These are phyloP conservation scores for Muscicapa comitata DNA, from an alignment of 2,797 vertebrate species.

Conservation along the genomic window DNA sequence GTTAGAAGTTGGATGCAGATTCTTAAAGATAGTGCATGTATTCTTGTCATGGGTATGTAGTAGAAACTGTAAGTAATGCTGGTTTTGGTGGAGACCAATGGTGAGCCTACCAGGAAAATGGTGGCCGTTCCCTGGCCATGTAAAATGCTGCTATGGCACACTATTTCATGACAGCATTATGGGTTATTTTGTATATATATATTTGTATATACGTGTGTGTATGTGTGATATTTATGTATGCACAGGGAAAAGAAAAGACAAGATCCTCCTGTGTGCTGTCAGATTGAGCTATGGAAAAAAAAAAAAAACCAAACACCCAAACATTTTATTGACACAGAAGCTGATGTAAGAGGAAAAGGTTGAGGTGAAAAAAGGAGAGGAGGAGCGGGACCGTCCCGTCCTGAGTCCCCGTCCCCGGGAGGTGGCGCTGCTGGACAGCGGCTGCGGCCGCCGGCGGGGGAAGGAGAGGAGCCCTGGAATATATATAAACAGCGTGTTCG, in stretches of 20 bases:
- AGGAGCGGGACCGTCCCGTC: too few relatives aligned
- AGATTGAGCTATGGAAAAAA: not conserved
- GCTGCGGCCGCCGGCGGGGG: too few relatives aligned
- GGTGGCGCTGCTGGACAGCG: not conserved
- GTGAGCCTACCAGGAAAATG: accelerated
- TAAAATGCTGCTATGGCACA: not conserved
- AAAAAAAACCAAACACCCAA: accelerated
- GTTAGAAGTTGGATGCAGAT: not conserved
- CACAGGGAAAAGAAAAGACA: accelerated
- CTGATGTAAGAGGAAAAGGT: accelerated
- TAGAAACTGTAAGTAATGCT: accelerated
- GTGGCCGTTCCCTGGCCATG: not conserved
- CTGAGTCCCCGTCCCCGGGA: not conserved
- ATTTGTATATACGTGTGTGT: accelerated
- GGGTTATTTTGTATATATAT: not conserved
- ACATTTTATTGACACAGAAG: not conserved
- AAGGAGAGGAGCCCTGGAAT: not conserved
- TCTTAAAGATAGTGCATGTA: accelerated
- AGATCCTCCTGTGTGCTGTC: accelerated
- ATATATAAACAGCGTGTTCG: accelerated
- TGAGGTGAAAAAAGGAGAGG: too few relatives aligned
- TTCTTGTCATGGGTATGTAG: not conserved
- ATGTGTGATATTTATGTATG: accelerated
- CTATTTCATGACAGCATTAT: accelerated
- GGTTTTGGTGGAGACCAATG: not conserved